phyloP scores from a whole-genome alignment of 1,140 invertebrate species.

The Patella vulgata region DNA sequence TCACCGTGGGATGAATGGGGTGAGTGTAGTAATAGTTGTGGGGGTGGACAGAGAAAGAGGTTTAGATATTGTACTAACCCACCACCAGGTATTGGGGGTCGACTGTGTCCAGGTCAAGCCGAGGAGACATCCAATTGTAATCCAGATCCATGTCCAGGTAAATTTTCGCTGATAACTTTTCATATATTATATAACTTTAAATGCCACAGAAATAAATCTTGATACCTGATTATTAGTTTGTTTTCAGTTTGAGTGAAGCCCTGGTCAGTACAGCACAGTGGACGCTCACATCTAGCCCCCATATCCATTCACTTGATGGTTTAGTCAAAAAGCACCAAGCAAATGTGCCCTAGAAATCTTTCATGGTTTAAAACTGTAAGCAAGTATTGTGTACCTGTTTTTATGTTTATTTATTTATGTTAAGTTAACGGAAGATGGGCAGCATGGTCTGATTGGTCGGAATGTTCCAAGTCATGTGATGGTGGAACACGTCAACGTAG shows the following conservation, averaged over 20 bases:
- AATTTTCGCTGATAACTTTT: conserved; percentile 3
- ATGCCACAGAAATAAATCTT: too few species aligned
- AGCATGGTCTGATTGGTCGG: conserved; percentile 57
- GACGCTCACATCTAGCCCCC: too few species aligned
- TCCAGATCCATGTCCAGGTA: conserved; percentile 58
- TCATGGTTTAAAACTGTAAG: background rate
- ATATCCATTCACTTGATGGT: too few species aligned
- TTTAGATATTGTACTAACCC: conserved; percentile 61
- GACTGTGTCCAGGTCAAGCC: conserved; percentile 53
- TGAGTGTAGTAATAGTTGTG: conserved; percentile 58
- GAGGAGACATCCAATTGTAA: conserved; percentile 56
- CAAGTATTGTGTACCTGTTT: too few species aligned
- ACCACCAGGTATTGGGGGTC: conserved; percentile 56
- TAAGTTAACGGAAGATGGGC: conserved; percentile 61
- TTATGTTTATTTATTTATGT: too few species aligned
- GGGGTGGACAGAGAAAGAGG: conserved; percentile 52
- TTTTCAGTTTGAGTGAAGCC: too few species aligned
- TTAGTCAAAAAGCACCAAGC: too few species aligned
- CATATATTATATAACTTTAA: background rate
- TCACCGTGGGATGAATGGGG: conserved; percentile 56
- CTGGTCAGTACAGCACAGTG: too few species aligned
- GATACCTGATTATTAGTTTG: too few species aligned
- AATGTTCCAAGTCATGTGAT: conserved; percentile 60
- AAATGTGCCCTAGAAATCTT: background rate
- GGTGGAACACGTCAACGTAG: conserved; percentile 39